Base-by-base conservation (phyloP, 2,888 invertebrate species). In the Archips crataeganus region DNA sequence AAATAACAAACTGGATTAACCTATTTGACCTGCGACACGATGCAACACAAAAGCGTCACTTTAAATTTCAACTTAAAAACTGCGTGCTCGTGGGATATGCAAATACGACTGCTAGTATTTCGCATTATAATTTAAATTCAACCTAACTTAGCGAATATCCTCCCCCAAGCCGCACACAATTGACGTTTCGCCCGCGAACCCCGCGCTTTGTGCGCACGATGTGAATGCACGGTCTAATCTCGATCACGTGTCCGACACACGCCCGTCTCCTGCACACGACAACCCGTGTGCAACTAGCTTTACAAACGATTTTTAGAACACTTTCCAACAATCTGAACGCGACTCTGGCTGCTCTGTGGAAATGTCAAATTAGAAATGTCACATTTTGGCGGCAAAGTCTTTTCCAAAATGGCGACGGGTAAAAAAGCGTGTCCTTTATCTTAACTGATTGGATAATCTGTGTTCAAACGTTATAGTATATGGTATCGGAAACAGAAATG, bases 401-500 rank as follows among this genome's bases (percentile, higher is more conserved):
- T 78, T 82, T 77, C 75, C 69, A 78, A 82, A 82, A 84, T 85
- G 80, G 78, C 75, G 74, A 8, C 13, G 61, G 77, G 75, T 82
- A 88, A 94, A 93, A 93, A 94, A 93, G 91, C 92, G 92, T 93
- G 91, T 91, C 91, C 89, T 92, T 93, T 94, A 94, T 94, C 94
- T 93, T 94, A 93, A 93, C 94, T 94, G 94, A 94, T 94, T 94
- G 94, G 94, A 93, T 94, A 94, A 94, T 94, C 94, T 94, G 91
- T 93, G 87, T 88, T 94, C 93, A 93, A 94, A 93, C 86, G 93
- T 83, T 90, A 92, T 90, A 90, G 89, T 89, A 90, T 91, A 88
- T 86, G 89, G 92, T 93, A 94, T 94, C 94, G 94, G 93, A 94
- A 94, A 92, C 93, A 91, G 93, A 93, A 93, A 90, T 90, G 86